Evolutionary conservation across 2,888 invertebrate genomes (phyloP).

Genomic region (Isotomurus palustris): DNA sequence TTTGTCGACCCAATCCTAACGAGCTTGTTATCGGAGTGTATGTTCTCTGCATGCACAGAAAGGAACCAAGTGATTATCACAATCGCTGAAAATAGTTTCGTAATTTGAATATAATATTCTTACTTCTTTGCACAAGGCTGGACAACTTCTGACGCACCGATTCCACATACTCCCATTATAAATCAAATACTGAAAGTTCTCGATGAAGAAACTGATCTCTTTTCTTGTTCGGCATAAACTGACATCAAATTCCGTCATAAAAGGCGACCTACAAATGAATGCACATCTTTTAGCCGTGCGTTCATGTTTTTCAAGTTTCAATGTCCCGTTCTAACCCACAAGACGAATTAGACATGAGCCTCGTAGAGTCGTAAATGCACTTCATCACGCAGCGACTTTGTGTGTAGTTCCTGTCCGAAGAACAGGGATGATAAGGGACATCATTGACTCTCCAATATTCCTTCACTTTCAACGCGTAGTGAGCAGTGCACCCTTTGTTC

Average conservation of each 20-base stretch:
- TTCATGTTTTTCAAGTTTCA: too few relatives aligned
- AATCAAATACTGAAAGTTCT: constrained; percentile 12
- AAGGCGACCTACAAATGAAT: constrained; percentile 22
- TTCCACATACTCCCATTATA: constrained; percentile 29
- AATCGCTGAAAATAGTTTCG: not conserved
- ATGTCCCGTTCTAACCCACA: constrained; percentile 14
- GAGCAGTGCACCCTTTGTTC: constrained; percentile 17
- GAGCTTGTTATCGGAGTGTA: constrained; percentile 31
- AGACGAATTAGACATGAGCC: constrained; percentile 7
- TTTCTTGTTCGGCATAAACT: constrained; percentile 20
- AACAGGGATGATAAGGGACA: constrained; percentile 17
- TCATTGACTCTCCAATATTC: constrained; percentile 22
- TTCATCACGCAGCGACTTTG: constrained; percentile 22
- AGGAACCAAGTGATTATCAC: too few relatives aligned
- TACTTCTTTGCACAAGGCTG: constrained; percentile 20
- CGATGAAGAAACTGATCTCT: constrained; percentile 16
- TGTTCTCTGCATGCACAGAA: constrained; percentile 11
- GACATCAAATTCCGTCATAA: constrained; percentile 20
- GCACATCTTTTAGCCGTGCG: too few relatives aligned
- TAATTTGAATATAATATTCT: too few relatives aligned
- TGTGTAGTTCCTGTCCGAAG: constrained; percentile 2
- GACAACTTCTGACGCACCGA: constrained; percentile 19
- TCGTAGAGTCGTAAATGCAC: constrained; percentile 16
- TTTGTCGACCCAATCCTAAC: constrained; percentile 12
- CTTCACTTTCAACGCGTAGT: constrained; percentile 19